Evolutionary conservation across 2,888 invertebrate species (phyloP).

Genomic region (Cheilosia vulpina): DNA sequence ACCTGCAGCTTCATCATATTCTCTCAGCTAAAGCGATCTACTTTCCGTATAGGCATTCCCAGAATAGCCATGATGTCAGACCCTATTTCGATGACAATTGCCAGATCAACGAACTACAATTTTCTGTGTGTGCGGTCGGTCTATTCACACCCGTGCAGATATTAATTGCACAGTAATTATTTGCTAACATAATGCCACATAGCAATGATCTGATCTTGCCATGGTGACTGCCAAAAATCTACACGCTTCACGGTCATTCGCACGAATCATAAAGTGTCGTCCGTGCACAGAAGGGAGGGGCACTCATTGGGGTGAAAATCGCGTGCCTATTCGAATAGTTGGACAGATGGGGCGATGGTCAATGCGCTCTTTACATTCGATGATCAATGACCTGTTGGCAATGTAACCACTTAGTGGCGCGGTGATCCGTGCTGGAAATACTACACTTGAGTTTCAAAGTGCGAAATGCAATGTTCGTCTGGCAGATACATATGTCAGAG

Average conservation of each 20-base stretch:
- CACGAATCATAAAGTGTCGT: conserved; percentile 15
- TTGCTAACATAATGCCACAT: conserved; percentile 18
- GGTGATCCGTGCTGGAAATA: conserved; percentile 18
- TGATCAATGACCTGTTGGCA: conserved; percentile 56
- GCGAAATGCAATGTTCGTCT: conserved; percentile 2
- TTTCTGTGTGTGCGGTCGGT: not conserved
- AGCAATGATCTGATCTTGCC: conserved; percentile 17
- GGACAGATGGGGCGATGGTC: conserved; percentile 12
- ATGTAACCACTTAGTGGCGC: not conserved
- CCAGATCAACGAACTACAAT: conserved; percentile 26
- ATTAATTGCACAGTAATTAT: conserved; percentile 57
- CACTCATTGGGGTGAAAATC: conserved; percentile 49
- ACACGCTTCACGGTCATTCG: conserved; percentile 68
- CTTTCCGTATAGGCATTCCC: no score
- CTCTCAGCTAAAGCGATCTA: no score
- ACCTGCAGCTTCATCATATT: no score
- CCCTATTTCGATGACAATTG: conserved; percentile 18
- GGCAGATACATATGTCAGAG: conserved; percentile 27
- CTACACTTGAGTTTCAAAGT: not conserved
- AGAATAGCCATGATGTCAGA: not conserved
- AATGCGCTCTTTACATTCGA: not conserved
- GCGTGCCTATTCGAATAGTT: conserved; percentile 46
- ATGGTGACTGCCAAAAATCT: conserved; percentile 57
- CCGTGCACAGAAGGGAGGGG: not conserved
- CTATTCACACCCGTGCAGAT: conserved; percentile 54